Evolutionary conservation across 2,888 invertebrate species (phyloP).

Genomic region (Caenorhabditis sp.): DNA sequence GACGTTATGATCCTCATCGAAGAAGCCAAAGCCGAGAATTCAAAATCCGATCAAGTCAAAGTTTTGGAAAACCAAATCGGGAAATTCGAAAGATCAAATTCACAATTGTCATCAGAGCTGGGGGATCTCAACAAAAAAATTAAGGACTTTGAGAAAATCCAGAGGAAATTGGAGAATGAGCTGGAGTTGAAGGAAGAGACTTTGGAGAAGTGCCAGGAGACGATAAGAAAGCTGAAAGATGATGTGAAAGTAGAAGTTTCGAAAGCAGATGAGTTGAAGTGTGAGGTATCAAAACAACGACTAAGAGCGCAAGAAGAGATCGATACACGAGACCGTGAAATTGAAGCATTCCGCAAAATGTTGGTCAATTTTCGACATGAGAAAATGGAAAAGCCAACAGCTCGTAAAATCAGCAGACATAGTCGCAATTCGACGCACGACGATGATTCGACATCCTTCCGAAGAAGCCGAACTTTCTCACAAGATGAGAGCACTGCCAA

Average conservation of each 20-base stretch:
- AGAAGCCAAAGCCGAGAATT: conserved; percentile 16
- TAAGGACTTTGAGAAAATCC: conserved; percentile 13
- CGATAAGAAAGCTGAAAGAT: conserved; percentile 12
- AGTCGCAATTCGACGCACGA: conserved; percentile 28
- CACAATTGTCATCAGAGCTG: not conserved
- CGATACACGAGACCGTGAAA: conserved; percentile 29
- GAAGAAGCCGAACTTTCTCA: conserved; percentile 35
- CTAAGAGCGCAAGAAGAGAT: conserved; percentile 28
- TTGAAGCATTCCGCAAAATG: conserved; percentile 38
- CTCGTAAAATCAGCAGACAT: conserved; percentile 24
- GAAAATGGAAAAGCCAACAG: conserved; percentile 27
- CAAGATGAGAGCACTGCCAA: conserved; percentile 15
- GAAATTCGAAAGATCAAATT: conserved; percentile 4
- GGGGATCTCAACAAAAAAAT: not conserved
- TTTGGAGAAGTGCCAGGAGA: conserved; percentile 8
- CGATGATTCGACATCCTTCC: conserved; percentile 12
- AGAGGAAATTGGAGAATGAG: conserved; percentile 19
- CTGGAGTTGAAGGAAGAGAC: conserved; percentile 12
- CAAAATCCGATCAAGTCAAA: conserved; percentile 24
- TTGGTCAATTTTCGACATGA: conserved; percentile 29
- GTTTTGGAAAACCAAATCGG: conserved; percentile 19
- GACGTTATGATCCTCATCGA: conserved; percentile 21
- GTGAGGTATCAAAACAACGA: conserved; percentile 26
- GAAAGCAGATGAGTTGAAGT: conserved; percentile 24
- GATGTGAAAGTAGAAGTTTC: conserved; percentile 14